Base-by-base conservation (phyloP, 2,888 invertebrate genomes). In the Lamellibrachia satsuma region DNA sequence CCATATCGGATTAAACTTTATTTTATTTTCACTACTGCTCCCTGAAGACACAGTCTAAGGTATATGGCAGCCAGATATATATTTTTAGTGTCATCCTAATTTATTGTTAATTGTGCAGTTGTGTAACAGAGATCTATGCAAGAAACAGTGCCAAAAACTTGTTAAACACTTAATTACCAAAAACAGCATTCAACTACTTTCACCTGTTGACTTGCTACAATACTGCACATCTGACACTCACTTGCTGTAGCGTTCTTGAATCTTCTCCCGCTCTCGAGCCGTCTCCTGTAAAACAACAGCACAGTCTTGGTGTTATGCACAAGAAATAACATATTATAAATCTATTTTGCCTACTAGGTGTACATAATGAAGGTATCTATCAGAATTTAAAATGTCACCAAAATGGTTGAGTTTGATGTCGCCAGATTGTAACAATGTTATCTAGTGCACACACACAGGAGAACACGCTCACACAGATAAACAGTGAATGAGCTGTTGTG, bases 171-270 rank as follows among this genome's bases (percentile, higher is more conserved):
- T 39, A 39, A 39, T 1, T 39, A 39, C 39, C 39, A 39, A 39
- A 39, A 39, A 39, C 39, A 39, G 39, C 39, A 0, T 39, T 39
- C 39, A 39, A 39, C 39, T 39, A 39, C 39, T 39, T 39, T 39
- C 39, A 39, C 0, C 39, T 39, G 39, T 39, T 57, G 57, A 57
- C 2, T 8, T 57, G 57, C 15, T 57, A 22, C 22, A 75, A 22
- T 22, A n/a, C n/a, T 75, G n/a, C 75, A 75, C 75, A 75, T 75
- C 3, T 75, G 75, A 11, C 52, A 93, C 94, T 91, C 93, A 95
- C 95, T 94, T 95, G 90, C 95, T 91, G 93, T 95, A 96, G 93
- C 95, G 92, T 91, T 96, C 95, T 92, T 95, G 95, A 91, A 96
- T 96, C 90, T 94, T 94, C 1, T 94, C 95, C 92, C 95, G 94